Evolutionary conservation across 2,113 vertebrate genomes (phyloP).

Genomic region (Salvelinus namaycush): DNA sequence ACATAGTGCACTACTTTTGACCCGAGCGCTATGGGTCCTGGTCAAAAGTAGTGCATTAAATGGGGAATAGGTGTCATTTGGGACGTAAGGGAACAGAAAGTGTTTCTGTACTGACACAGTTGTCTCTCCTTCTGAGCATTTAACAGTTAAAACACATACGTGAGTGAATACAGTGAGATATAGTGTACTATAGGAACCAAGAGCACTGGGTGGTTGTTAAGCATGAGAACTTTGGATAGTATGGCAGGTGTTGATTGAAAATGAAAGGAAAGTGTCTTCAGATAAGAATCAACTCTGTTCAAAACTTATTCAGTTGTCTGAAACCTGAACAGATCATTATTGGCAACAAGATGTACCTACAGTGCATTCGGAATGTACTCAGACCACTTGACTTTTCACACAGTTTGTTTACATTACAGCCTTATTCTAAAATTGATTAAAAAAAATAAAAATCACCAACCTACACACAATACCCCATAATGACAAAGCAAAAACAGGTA

Average conservation of each 20-base stretch:
- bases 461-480: no score
- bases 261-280: not conserved
- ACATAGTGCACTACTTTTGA: no score
- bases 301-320: not conserved
- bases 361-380: no score
- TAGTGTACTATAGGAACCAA: slow-evolving; percentile 11
- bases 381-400: no score
- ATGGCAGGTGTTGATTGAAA: not conserved
- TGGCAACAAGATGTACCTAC: no score
- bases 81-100: not conserved
- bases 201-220: slow-evolving; percentile 10
- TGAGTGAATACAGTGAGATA: not conserved
- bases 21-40: no score
- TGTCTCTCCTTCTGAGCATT: slow-evolving; percentile 4
- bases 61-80: no score
- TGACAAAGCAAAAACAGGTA: no score
- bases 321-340: not conserved
- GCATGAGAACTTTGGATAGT: not conserved
- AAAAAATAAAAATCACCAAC: no score
- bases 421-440: no score
- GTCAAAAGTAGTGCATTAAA: no score
- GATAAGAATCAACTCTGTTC: not conserved
- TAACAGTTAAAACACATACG: slow-evolving; percentile 23
- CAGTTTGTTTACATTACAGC: no score
- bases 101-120: slow-evolving; percentile 35